Percentiles rank a stretch among this genome's conserved stretches.
These are phyloP conservation scores for Xenentodon cancila DNA, from an alignment of 2,797 vertebrate genomes.

Conservation along the genomic window DNA sequence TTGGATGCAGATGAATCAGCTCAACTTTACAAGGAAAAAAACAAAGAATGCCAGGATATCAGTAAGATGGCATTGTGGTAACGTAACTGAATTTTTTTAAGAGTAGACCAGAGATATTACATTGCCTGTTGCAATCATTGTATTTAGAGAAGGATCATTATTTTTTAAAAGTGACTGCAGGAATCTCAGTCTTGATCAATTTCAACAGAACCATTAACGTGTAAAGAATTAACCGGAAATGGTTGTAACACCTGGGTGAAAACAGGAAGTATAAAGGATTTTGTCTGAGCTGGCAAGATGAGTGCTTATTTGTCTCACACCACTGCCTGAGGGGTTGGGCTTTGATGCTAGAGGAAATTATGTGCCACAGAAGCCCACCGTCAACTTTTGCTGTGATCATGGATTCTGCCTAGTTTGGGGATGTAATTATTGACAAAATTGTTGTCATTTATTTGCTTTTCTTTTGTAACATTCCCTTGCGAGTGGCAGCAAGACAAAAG, in stretches of 20 bases:
- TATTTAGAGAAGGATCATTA: background rate
- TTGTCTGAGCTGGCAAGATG: conserved; percentile 73
- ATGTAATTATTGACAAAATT: background rate
- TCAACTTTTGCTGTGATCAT: conserved; percentile 36
- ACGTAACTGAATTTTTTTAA: no score
- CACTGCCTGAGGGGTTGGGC: conserved; percentile 38
- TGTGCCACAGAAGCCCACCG: conserved; percentile 60
- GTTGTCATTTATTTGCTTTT: background rate
- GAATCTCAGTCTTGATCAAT: conserved; percentile 2
- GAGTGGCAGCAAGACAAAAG: background rate
- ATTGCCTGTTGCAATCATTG: no score
- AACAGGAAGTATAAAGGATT: conserved; percentile 66
- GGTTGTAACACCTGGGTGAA: conserved; percentile 61
- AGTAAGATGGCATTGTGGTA: no score
- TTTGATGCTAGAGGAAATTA: conserved; percentile 49
- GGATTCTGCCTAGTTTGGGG: conserved; percentile 2
- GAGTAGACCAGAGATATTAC: no score
- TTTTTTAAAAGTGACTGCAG: background rate
- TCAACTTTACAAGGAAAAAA: no score
- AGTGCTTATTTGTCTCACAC: conserved; percentile 73
- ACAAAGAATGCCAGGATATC: no score
- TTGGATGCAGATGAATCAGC: no score
- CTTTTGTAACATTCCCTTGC: background rate
- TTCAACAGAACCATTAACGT: conserved; percentile 1
- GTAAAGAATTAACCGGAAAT: conserved; percentile 26